Percentiles rank a stretch among this genome's conserved stretches.
Evolutionary conservation across 92 coral and sea anemone species (phyloP).

Genomic region (Epizoanthus rinbou): DNA sequence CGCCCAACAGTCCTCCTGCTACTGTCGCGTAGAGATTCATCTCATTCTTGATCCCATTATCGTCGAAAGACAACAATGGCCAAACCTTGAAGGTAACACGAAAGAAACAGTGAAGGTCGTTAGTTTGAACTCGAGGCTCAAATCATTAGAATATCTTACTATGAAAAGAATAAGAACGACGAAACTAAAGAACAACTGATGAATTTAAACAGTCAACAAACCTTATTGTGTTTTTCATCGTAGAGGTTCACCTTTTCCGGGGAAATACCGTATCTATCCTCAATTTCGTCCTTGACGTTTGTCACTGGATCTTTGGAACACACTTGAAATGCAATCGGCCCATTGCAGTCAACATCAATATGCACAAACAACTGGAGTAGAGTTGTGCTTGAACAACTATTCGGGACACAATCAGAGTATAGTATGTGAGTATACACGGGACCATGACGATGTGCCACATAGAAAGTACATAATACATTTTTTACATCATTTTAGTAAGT

Average conservation of each 20-base stretch:
- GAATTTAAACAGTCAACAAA: background rate
- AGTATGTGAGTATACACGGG: background rate
- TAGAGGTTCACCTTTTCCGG: constrained; percentile 6
- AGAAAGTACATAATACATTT: too few relatives aligned
- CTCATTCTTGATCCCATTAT: constrained; percentile 34
- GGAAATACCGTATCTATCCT: constrained; percentile 25
- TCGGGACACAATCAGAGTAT: background rate
- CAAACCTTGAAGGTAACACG: constrained; percentile 10
- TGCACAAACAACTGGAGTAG: constrained; percentile 31
- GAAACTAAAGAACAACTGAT: background rate
- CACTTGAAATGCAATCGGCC: constrained; percentile 33
- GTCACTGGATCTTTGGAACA: constrained; percentile 26
- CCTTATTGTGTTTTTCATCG: constrained; percentile 35
- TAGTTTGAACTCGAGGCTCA: too few relatives aligned
- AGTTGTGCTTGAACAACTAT: background rate
- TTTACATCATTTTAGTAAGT: too few relatives aligned
- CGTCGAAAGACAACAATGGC: constrained; percentile 32
- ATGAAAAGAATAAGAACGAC: too few relatives aligned
- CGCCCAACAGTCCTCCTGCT: constrained; percentile 22
- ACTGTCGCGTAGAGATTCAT: constrained; percentile 8
- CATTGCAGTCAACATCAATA: constrained; percentile 15
- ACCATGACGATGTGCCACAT: background rate
- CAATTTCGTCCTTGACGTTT: background rate
- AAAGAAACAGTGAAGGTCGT: background rate
- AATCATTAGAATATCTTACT: too few relatives aligned